Percentiles rank a stretch among this genome's conserved stretches.
These are phyloP conservation scores for Stichopus horrens DNA, from an alignment of 53 echinoderm and acorn worm genomes.

Conservation along the genomic window DNA sequence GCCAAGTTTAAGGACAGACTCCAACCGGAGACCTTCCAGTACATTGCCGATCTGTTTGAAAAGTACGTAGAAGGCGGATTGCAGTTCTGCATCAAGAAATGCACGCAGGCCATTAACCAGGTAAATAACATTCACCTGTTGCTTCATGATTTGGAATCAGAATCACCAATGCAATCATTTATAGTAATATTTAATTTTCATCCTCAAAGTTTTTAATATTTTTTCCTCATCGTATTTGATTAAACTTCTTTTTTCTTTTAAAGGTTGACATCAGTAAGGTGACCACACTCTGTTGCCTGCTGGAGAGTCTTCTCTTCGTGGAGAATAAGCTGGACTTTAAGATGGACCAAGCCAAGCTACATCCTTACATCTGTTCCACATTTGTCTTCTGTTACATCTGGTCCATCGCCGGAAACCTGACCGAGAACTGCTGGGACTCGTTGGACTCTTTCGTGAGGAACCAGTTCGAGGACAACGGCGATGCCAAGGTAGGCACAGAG, in stretches of 20 bases:
- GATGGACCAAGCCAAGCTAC: slow-evolving; percentile 81
- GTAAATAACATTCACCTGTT: slow-evolving; percentile 12
- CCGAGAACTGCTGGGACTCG: slow-evolving; percentile 87
- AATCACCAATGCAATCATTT: no score
- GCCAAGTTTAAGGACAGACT: slow-evolving; percentile 68
- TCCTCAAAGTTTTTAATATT: no score
- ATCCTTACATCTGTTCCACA: slow-evolving; percentile 88
- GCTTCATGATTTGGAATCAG: neutral
- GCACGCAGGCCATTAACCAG: slow-evolving; percentile 68
- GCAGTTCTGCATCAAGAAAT: slow-evolving; percentile 72
- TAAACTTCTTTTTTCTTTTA: no score
- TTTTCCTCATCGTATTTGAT: no score
- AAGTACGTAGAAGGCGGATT: slow-evolving; percentile 92
- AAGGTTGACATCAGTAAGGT: slow-evolving; percentile 98
- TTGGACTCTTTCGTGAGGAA: slow-evolving; percentile 97
- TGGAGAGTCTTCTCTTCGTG: slow-evolving; percentile 83
- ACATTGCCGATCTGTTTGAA: slow-evolving; percentile 77
- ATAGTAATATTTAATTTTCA: no score
- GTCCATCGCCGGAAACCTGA: slow-evolving; percentile 86
- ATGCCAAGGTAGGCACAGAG: slow-evolving; percentile 78
- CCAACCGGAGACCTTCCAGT: slow-evolving; percentile 74
- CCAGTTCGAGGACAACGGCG: slow-evolving; percentile 96
- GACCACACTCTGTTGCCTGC: slow-evolving; percentile 83
- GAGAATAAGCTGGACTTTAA: slow-evolving; percentile 66
- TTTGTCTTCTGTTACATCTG: slow-evolving; percentile 99